A percentile compares a stretch with the other conserved stretches of the same genome.
Evolutionary conservation across 2,113 vertebrate species (phyloP).

Genomic region (Paramormyrops kingsleyae): DNA sequence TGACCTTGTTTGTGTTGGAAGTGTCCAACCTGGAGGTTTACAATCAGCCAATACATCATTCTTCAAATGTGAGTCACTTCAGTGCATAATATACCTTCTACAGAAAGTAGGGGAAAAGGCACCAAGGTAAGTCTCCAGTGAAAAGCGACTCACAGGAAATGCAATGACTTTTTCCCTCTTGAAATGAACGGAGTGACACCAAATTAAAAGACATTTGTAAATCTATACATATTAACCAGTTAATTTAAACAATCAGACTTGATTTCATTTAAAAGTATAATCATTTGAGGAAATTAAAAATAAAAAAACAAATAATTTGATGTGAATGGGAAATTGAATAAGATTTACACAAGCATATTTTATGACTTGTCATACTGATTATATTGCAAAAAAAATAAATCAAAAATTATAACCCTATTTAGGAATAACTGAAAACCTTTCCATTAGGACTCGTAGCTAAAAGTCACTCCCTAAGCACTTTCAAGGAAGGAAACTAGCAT

Average conservation of each 20-base stretch:
- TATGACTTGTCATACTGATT: background rate
- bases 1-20: slow-evolving; percentile 39
- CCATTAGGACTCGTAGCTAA: background rate
- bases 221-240: background rate
- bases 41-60: slow-evolving; percentile 25
- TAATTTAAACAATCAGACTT: background rate
- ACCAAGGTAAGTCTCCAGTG: slow-evolving; percentile 17
- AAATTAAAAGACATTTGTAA: background rate
- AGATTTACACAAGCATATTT: background rate
- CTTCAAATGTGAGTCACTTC: slow-evolving; percentile 47
- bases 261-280: background rate
- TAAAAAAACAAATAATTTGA: background rate
- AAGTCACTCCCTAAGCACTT: background rate
- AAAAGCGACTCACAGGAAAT: slow-evolving; percentile 32
- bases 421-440: background rate
- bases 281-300: background rate
- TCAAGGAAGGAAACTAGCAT: background rate
- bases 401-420: background rate
- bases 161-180: slow-evolving; percentile 36
- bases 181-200: background rate
- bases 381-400: background rate
- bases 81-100: slow-evolving; percentile 44
- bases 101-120: slow-evolving; percentile 26
- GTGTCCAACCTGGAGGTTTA: slow-evolving; percentile 44
- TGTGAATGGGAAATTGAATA: background rate